Evolutionary conservation across 2,797 vertebrate species (phyloP).

Genomic region (Micrastur ruficollis): DNA sequence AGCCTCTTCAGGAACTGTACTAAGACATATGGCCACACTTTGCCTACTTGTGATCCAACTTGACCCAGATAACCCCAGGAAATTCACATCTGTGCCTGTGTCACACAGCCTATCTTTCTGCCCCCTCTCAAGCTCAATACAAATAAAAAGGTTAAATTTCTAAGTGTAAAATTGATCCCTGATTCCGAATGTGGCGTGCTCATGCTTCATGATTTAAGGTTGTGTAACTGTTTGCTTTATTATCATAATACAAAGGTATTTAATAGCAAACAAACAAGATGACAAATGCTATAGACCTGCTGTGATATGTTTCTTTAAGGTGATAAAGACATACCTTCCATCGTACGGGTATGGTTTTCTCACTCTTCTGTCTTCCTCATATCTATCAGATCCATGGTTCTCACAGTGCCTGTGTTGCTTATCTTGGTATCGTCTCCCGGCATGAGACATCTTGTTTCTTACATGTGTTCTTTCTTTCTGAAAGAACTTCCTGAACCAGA

Average conservation of each 20-base stretch:
- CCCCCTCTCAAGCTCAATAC: background rate
- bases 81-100: background rate
- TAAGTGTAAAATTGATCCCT: background rate
- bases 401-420: background rate
- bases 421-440: background rate
- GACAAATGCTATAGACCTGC: background rate
- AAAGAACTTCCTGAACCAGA: constrained; percentile 12
- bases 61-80: background rate
- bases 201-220: background rate
- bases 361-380: background rate
- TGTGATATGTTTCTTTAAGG: background rate
- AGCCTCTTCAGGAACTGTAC: background rate
- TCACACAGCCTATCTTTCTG: background rate
- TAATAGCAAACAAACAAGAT: background rate
- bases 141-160: background rate
- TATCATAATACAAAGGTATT: background rate
- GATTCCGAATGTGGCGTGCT: background rate
- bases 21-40: background rate
- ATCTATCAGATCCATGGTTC: background rate
- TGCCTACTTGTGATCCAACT: background rate
- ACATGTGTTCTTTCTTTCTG: background rate
- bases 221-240: background rate
- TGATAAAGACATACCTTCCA: background rate
- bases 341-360: background rate
- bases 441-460: constrained; percentile 39